A percentile compares a stretch with the other conserved stretches of the same genome.
Evolutionary conservation across 2,888 invertebrate genomes (phyloP).

Genomic region (Acleris cristana): DNA sequence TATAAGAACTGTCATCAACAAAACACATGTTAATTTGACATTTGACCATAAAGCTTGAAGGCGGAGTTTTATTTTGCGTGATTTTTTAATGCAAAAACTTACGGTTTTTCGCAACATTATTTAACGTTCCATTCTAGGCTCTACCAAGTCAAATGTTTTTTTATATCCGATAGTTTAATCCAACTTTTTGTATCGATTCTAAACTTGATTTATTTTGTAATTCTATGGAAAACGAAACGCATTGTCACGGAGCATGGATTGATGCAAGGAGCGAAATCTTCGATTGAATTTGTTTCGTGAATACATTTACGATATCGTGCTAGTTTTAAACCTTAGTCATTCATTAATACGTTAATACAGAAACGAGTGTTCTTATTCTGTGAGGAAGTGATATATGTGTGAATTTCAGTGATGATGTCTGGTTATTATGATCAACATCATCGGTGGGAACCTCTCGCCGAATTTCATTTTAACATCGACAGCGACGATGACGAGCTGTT

Average conservation of each 20-base stretch:
- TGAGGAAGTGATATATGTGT: slow-evolving; percentile 5
- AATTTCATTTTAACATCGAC: slow-evolving; percentile 81
- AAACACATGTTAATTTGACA: slow-evolving; percentile 16
- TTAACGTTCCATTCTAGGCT: not conserved
- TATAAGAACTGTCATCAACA: slow-evolving; percentile 7
- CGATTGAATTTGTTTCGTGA: slow-evolving; percentile 9
- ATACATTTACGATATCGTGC: slow-evolving; percentile 1
- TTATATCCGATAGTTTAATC: not conserved
- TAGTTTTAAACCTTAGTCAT: not conserved
- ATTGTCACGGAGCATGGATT: slow-evolving; percentile 3
- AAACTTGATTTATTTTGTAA: not conserved
- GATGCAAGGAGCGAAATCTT: not conserved
- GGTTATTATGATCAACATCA: slow-evolving; percentile 73
- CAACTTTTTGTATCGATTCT: slow-evolving; percentile 1
- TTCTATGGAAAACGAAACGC: slow-evolving; percentile 9
- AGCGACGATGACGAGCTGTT: slow-evolving; percentile 61
- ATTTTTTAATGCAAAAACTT: not conserved
- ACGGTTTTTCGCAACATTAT: slow-evolving; percentile 6
- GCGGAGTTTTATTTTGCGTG: not conserved
- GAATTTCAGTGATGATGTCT: slow-evolving; percentile 62
- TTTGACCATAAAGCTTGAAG: slow-evolving; percentile 14
- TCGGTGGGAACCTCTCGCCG: slow-evolving; percentile 88
- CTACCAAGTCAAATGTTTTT: not conserved
- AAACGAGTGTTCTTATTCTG: not conserved
- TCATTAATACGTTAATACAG: not conserved